A percentile compares a stretch with the other conserved stretches of the same genome.
Evolutionary conservation across 2,113 vertebrate species (phyloP).

Genomic region (Coturnix japonica): DNA sequence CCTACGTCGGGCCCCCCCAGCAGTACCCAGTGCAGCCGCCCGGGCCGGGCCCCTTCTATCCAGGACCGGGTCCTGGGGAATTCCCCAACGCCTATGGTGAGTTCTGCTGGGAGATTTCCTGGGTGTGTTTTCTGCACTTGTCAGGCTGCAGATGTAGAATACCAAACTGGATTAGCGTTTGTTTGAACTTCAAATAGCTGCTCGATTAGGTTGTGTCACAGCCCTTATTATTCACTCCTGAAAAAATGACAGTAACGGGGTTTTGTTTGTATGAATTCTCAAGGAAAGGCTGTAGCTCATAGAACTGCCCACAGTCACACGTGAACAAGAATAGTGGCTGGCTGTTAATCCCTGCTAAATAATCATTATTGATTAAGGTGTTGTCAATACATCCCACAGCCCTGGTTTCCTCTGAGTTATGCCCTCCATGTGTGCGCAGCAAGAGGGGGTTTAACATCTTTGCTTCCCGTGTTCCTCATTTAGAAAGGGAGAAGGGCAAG

Average conservation of each 20-base stretch:
- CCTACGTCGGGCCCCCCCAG: conserved; percentile 92
- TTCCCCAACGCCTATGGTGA: conserved; percentile 93
- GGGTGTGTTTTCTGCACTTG: not conserved
- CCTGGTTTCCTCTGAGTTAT: not conserved
- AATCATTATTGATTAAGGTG: not conserved
- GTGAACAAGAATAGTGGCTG: not conserved
- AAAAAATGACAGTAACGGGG: not conserved
- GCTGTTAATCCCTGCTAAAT: not conserved
- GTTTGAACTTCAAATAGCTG: conserved; percentile 14
- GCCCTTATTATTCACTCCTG: conserved; percentile 10
- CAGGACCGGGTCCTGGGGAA: conserved; percentile 94
- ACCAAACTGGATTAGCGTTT: not conserved
- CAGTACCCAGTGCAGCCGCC: conserved; percentile 96
- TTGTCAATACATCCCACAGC: not conserved
- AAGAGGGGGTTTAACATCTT: not conserved
- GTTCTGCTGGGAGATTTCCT: conserved; percentile 31
- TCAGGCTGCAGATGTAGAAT: not conserved
- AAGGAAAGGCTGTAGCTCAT: not conserved
- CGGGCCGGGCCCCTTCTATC: conserved; percentile 92
- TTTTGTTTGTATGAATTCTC: not conserved
- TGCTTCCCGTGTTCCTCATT: fast-evolving
- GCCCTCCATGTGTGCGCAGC: not conserved
- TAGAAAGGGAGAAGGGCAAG: not conserved
- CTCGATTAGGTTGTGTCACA: not conserved
- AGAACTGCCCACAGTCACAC: not conserved